phyloP scores from a whole-genome alignment of 2,797 vertebrate species.

The Ctenopoma kingsleyae region DNA sequence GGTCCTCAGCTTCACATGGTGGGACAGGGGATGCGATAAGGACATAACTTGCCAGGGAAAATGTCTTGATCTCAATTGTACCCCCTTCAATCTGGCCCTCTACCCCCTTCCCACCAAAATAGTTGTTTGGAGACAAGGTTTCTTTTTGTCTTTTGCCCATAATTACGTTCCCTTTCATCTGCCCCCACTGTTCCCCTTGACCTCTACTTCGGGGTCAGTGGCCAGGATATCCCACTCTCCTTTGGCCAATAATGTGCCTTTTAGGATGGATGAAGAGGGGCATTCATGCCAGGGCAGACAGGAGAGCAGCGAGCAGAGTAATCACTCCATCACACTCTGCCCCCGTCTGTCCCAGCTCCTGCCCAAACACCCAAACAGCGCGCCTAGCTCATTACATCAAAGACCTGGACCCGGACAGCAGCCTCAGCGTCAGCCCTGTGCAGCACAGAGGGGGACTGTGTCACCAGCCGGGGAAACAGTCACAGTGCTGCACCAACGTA shows the following conservation, averaged over 20 bases:
- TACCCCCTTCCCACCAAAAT: constrained; percentile 85
- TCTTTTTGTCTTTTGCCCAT: constrained; percentile 86
- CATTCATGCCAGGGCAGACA: constrained; percentile 87
- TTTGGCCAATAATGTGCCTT: constrained; percentile 87
- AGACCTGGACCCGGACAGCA: constrained; percentile 74
- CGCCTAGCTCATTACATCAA: constrained; percentile 75
- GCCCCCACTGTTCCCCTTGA: constrained; percentile 87
- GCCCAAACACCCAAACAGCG: constrained; percentile 83
- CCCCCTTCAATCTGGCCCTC: constrained; percentile 58
- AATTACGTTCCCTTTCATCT: constrained; percentile 88
- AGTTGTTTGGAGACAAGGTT: constrained; percentile 88
- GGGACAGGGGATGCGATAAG: constrained; percentile 76
- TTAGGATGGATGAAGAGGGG: constrained; percentile 87
- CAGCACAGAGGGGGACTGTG: constrained; percentile 76
- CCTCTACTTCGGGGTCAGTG: constrained; percentile 83
- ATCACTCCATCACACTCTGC: constrained; percentile 86
- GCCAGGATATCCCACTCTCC: constrained; percentile 90
- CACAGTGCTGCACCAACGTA: constrained; percentile 29
- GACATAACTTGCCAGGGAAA: constrained; percentile 77
- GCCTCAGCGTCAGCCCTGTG: constrained; percentile 64
- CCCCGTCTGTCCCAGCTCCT: constrained; percentile 80
- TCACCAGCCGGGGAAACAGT: constrained; percentile 46
- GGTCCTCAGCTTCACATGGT: constrained; percentile 61
- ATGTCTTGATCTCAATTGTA: constrained; percentile 84
- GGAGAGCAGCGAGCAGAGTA: constrained; percentile 82